phyloP scores from a whole-genome alignment of 2,113 vertebrate species.

The Podilymbus podiceps region DNA sequence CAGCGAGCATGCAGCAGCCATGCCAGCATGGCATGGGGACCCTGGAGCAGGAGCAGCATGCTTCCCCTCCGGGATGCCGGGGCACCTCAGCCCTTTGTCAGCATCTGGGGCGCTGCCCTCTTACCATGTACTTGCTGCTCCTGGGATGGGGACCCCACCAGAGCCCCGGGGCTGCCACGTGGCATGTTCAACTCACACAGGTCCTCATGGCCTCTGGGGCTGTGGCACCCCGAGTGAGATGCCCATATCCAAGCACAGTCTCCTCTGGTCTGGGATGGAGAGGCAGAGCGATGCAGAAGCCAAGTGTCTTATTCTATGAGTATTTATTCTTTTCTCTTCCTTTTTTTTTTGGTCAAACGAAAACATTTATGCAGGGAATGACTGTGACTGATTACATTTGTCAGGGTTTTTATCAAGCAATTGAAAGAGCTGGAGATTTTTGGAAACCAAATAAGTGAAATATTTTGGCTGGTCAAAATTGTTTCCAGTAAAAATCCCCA shows the following conservation, averaged over 20 bases:
- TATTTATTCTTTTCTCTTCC: constrained; percentile 7
- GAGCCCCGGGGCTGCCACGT: not conserved
- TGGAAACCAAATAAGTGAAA: constrained; percentile 64
- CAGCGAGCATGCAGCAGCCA: accelerated
- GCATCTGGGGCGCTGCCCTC: not conserved
- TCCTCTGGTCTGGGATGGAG: not conserved
- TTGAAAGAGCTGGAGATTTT: constrained; percentile 39
- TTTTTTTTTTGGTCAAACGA: not conserved
- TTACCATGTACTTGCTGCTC: accelerated
- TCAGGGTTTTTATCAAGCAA: constrained; percentile 67
- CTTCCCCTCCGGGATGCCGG: accelerated
- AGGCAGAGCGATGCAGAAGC: not conserved
- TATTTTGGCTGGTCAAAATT: constrained; percentile 56
- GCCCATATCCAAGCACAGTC: not conserved
- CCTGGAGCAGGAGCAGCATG: not conserved
- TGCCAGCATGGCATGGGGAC: not conserved
- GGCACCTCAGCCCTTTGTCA: not conserved
- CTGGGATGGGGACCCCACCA: not conserved
- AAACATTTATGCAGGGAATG: constrained; percentile 59
- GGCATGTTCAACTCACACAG: not conserved
- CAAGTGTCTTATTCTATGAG: constrained; percentile 23
- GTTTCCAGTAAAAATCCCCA: constrained; percentile 41
- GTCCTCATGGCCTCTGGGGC: accelerated
- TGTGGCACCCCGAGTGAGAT: accelerated
- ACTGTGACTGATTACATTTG: constrained; percentile 63